Evolutionary conservation across 2,113 vertebrate species (phyloP).

Genomic region (Panthera tigris): DNA sequence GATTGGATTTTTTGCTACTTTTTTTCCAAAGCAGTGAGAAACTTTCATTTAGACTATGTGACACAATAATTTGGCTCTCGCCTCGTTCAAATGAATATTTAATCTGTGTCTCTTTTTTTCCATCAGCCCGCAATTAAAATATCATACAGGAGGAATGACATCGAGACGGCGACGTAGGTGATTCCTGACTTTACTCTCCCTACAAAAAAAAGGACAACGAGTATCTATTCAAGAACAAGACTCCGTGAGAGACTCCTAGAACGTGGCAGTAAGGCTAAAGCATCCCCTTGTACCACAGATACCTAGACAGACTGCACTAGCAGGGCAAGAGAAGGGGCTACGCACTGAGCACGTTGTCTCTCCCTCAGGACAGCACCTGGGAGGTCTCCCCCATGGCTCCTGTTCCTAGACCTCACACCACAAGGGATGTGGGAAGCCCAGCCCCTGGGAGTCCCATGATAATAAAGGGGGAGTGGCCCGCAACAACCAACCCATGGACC

Average conservation of each 20-base stretch:
- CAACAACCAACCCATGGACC: not conserved
- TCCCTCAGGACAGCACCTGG: not conserved
- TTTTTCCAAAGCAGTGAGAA: not conserved
- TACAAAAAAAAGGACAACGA: not conserved
- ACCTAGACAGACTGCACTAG: not conserved
- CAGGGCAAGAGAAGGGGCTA: not conserved
- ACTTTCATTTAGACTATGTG: not conserved
- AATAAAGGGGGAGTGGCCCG: not conserved
- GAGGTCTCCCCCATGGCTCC: not conserved
- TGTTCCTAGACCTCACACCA: not conserved
- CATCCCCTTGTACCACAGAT: not conserved
- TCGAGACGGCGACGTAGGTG: not conserved
- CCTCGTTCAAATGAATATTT: not conserved
- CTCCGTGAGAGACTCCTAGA: not conserved
- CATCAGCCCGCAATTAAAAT: not conserved
- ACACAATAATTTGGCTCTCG: not conserved
- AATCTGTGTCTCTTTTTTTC: not conserved
- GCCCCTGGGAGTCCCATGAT: not conserved
- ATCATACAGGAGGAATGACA: not conserved
- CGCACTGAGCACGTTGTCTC: no score
- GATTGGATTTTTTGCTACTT: not conserved
- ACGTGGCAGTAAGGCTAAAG: not conserved
- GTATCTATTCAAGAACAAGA: not conserved
- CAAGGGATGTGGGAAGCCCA: not conserved
- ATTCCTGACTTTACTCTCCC: not conserved